Percentiles rank a stretch among this genome's conserved stretches.
These are phyloP conservation scores for Himalopsyche kuldschensis DNA, from an alignment of 2,888 invertebrate genomes.

Conservation along the genomic window DNA sequence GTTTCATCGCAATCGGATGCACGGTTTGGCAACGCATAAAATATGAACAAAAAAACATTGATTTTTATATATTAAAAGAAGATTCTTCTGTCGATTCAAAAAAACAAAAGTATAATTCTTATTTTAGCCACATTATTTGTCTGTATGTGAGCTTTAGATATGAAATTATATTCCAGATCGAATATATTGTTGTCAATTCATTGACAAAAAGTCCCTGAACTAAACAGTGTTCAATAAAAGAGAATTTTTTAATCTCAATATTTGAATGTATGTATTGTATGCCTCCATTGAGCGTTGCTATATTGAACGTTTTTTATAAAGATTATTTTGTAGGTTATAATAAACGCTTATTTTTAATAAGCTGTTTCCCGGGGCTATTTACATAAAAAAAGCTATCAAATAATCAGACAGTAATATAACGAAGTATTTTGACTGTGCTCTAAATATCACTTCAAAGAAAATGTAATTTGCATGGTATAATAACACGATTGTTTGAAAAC, in stretches of 20 bases:
- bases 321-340: background rate
- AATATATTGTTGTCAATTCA: too few species aligned
- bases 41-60: too few species aligned
- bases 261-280: background rate
- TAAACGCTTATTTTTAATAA: conserved; percentile 14
- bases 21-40: too few species aligned
- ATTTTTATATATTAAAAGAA: too few species aligned
- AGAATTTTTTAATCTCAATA: background rate
- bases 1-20: too few species aligned
- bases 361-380: conserved; percentile 4
- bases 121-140: too few species aligned
- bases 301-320: background rate
- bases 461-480: background rate
- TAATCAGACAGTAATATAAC: conserved; percentile 18
- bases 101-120: too few species aligned
- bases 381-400: conserved; percentile 11
- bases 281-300: background rate
- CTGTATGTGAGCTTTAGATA: too few species aligned
- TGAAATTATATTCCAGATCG: too few species aligned
- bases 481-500: background rate
- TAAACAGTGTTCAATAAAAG: background rate
- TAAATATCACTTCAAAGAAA: background rate
- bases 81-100: too few species aligned
- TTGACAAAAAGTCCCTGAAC: background rate
- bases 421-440: background rate